Evolutionary conservation across 2,888 invertebrate species (phyloP).

Genomic region (Drosophila suboccidentalis): DNA sequence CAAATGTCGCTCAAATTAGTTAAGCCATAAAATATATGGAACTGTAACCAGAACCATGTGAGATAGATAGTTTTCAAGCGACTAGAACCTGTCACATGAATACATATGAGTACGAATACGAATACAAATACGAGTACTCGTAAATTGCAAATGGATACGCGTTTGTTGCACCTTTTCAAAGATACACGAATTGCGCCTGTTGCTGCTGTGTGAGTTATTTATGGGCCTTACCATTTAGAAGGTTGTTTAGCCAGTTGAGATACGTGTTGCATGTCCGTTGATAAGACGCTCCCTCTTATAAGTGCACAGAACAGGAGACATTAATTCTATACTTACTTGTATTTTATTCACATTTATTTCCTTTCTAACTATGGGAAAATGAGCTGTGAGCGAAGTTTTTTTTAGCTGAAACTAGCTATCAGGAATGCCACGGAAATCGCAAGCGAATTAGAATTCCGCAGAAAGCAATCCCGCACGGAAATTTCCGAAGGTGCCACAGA

Average conservation of each 20-base stretch:
- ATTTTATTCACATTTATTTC: background rate
- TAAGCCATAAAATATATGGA: background rate
- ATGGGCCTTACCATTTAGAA: constrained; percentile 14
- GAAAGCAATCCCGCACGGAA: no score
- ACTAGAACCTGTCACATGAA: constrained; percentile 36
- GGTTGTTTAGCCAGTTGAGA: constrained; percentile 28
- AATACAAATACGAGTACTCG: background rate
- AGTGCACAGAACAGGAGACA: background rate
- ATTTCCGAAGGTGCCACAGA: no score
- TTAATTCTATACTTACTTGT: background rate
- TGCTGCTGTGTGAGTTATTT: constrained; percentile 20
- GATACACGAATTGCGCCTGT: constrained; percentile 5
- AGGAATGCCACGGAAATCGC: no score
- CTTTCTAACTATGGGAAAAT: background rate
- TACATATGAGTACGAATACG: constrained; percentile 11
- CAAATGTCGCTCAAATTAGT: constrained; percentile 40
- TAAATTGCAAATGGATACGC: constrained; percentile 10
- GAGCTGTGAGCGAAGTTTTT: background rate
- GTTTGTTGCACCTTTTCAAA: background rate
- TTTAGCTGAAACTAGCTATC: background rate
- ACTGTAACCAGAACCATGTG: constrained; percentile 6
- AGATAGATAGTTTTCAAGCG: constrained; percentile 17
- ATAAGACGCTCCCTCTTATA: constrained; percentile 15
- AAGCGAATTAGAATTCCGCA: no score
- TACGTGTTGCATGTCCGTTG: constrained; percentile 11